Base-by-base conservation (phyloP, 2,113 vertebrate genomes). In the Neogobius melanostomus region DNA sequence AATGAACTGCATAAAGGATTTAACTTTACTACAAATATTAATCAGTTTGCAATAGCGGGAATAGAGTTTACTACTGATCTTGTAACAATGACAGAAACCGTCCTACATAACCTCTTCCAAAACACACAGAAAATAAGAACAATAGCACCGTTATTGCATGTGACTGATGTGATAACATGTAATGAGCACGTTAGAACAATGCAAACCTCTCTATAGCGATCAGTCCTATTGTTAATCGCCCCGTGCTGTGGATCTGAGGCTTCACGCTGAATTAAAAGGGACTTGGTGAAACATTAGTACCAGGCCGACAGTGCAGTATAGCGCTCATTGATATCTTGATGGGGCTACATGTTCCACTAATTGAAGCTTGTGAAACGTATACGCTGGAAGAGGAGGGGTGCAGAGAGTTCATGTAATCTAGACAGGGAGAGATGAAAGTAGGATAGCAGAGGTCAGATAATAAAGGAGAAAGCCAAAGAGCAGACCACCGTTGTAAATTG, bases 401-500 rank as follows among this genome's bases (percentile, higher is more conserved):
- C 49, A 66, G 54, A 64, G 54, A 82, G 47, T 75, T 76, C 50
- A 65, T 50, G 68, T 70, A 74, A 85, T 73, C 82, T 69, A 17
- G 21, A 66, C 64, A 12, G 72, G 45, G 8, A 36, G 60, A 87
- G 76, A 87, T 87, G 75, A 88, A 87, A 86, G 83, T 47, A 2
- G 60, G 70, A 74, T 61, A 64, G 71, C 66, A 64, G 21, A 57
- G 77, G 75, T 82, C 80, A 82, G 81, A 82, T 80, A 75, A 83
- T 83, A 75, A 79, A 79, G 69, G 69, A 67, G 70, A 51, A 72
- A 72, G 62, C 54, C 66, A 74, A 79, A 69, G 77, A 64, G 21
- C 6, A 9, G 76, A 61, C 46, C 47, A 12, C 44, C n/a, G 42
- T 79, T 36, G 69, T 66, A 64, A 71, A 77, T 75, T 70, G 72